Base-by-base conservation (phyloP, 2,113 vertebrate genomes). In the Pterocles gutturalis region DNA sequence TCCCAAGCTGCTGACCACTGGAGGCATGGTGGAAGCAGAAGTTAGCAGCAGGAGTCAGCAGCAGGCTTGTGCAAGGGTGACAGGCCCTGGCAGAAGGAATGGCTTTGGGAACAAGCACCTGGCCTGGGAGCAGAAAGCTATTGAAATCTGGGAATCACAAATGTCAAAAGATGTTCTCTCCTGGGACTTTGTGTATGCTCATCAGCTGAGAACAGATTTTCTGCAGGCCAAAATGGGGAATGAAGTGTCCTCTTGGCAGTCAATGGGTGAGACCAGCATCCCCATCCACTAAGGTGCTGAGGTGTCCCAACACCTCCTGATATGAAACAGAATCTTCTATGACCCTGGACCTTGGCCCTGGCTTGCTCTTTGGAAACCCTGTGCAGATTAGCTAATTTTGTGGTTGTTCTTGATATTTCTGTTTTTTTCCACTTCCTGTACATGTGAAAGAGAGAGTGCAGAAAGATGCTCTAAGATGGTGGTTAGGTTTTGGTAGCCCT, bases 1-100 rank as follows among this genome's bases (percentile, higher is more conserved):
- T 26, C 13, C 49, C 1, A 3, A 41, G 29, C 33, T 83, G 28
- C 64, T 0, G 0, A 24, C 22, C 0, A 0, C 9, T 13, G 11
- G 16, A 72, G 33, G n/a, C 18, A 46, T 1, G 5, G 4, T 45
- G 45, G 38, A 55, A 53, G 45, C 51, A 81, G 28, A 26, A 80
- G 17, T 60, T 46, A 26, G 11, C 45, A 71, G 38, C n/a, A 41
- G 41, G 41, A 41, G 41, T 61, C 43, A 28, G 11, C 45, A 72
- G 34, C 33, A 57, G 36, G 25, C 7, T 64, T 1, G 0, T 62
- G 11, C 4, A 55, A 26, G 2, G 5, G 10, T 29, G 28, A 62
- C 16, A 25, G 22, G 11, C 10, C 24, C 24, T 73, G 33, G 22
- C 24, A 73, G 49, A 87, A 87, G 41, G 29, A 87, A 34, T 1